phyloP scores from a whole-genome alignment of 2,113 vertebrate genomes.

The Ovibos moschatus region DNA sequence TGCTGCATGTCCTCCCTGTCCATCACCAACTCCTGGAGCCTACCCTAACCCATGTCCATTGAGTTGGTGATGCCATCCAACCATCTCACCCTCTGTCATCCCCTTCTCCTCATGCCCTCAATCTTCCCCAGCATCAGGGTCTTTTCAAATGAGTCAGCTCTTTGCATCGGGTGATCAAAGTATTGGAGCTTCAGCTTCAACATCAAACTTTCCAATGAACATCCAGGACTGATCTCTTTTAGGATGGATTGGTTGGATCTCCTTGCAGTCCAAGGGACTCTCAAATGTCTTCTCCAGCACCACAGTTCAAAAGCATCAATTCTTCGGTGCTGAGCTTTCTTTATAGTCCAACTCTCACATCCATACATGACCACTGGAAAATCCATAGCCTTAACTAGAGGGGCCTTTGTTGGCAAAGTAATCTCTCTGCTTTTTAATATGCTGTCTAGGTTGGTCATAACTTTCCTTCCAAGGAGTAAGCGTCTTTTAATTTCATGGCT shows the following conservation, averaged over 20 bases:
- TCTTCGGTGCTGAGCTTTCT: fast-evolving
- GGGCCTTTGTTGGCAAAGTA: neutral
- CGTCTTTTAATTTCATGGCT: neutral
- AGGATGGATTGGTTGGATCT: neutral
- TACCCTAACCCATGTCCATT: neutral
- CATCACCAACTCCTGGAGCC: neutral
- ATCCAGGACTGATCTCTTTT: neutral
- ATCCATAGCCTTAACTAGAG: neutral
- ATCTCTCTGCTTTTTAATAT: neutral
- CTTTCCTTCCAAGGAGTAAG: neutral
- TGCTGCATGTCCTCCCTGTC: neutral
- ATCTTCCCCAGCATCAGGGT: neutral
- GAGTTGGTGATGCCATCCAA: neutral
- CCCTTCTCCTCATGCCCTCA: neutral
- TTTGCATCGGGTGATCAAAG: neutral
- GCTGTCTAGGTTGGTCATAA: neutral
- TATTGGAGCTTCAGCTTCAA: neutral
- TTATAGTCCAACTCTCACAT: neutral
- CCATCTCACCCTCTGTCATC: neutral
- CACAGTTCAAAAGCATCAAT: neutral
- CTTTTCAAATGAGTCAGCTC: neutral
- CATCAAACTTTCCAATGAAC: neutral
- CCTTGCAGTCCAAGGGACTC: neutral
- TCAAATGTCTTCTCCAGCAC: neutral
- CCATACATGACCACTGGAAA: neutral